Base-by-base conservation (phyloP, 2,888 invertebrate genomes). In the Papilio elwesi region DNA sequence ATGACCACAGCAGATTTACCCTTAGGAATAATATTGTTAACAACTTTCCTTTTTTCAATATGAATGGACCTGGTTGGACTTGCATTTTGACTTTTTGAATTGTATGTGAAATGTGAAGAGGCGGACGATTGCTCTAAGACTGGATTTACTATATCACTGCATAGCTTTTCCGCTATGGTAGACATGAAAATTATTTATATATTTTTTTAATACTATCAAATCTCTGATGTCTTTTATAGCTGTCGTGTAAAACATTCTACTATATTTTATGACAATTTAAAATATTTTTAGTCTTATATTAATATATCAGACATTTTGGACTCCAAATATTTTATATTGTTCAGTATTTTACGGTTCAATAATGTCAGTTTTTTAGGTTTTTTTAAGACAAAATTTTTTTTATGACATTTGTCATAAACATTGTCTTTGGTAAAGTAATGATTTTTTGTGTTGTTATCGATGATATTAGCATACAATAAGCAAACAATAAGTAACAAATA, bases 111-210 rank as follows among this genome's bases (percentile, higher is more conserved):
- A 48, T 68, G 51, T 16, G 51, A 49, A 16, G 68, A 15, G 0
- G 47, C 51, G 10, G 75, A 68, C 15, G 81, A 77, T 9, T 79
- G 74, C 65, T 81, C 82, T 26, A 83, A 51, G 70, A 78, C 76
- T 53, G 86, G 83, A 59, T 87, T 84, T 69, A 88, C 87, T 59
- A 89, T 85, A 74, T 88, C 87, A 74, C 84, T 77, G 72, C 87
- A 88, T 69, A 90, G 82, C 78, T 82, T 84, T 79, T 85, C 83
- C 70, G 87, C 87, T 80, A 87, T 77, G 55, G 79, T 80, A 76
- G 89, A 85, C 88, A 89, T 90, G 82, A 76, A 77, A 76, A 72
- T 36, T 62, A 66, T 59, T 57, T 74, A 47, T 47, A 8, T 47
- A 48, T 12, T 48, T n/a, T 38, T 71, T 11, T 63, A 65, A 12